Evolutionary conservation across 1,140 invertebrate genomes (phyloP), one percentile per base, ranked within the genome.

Genomic region (Mactra quadrangularis): DNA sequence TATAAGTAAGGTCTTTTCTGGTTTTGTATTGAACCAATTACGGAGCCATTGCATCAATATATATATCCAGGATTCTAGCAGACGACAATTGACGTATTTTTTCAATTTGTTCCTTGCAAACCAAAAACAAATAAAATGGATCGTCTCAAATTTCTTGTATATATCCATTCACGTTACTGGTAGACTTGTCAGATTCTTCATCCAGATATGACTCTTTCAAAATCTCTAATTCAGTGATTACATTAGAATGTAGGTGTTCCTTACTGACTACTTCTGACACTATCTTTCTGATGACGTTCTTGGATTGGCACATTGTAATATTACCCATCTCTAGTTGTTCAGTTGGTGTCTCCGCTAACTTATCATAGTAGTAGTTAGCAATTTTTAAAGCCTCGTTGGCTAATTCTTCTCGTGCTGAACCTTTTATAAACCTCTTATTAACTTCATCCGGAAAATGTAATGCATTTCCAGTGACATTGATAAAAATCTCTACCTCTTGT

Each of bases 111-210:
- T 35, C 27, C 1, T 71, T 47, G 17, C 27, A 71, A 53, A 52
- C 50, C n/a, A 68, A 22, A 45, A 50, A 47, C 3, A 71, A 6
- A 3, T 13, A 13, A 35, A 71, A 71, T 11, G 66, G 66, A 22
- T 71, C 47, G 11, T 52, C 3, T 1, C 66, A n/a, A 52, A 71
- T 71, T 6, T 71, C 66, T 33, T 27, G 25, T 2, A 71, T 71
- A 22, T 71, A 71, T 9, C 22, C 25, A 3, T 22, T 6, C n/a
- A n/a, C n/a, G n/a, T n/a, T n/a, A n/a, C n/a, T n/a, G n/a, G n/a
- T n/a, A n/a, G n/a, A n/a, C n/a, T n/a, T n/a, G n/a, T n/a, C n/a
- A n/a, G n/a, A n/a, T 1, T 53, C n/a, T 31, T 13, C n/a, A 4
- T 52, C 2, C 25, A 13, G 13, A 50, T 25, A 47, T 6, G 11